Base-by-base conservation (phyloP, 1,140 invertebrate species). In the Callitettix versicolor region DNA sequence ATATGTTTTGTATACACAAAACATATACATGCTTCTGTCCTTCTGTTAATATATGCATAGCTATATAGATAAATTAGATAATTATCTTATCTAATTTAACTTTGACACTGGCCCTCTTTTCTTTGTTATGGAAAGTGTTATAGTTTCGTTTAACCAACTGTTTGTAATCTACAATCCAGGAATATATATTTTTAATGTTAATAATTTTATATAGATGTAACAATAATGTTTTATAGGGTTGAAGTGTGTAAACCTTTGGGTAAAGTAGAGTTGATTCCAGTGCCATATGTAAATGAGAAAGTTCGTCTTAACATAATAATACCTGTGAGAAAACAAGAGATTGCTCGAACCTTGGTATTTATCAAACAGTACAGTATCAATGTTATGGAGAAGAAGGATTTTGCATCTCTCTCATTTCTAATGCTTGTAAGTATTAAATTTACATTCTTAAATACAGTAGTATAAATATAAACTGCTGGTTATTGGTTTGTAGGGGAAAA, bases 261-360 rank as follows among this genome's bases (percentile, higher is more conserved):
- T 20, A 81, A 85, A 64, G 82, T 90, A 3, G 88, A 95, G 71
- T 79, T 94, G 38, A 75, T 94, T 7, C 80, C 86, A 3, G 85
- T 90, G 65, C 89, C 91, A 1, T 95, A 93, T 69, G 90, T 95
- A 2, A 95, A 88, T 0, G 92, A 95, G 76, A 90, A 84, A 65
- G 80, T 82, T 2, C 71, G 85, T 60, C 79, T 95, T 1, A 81
- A 83, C 60, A 71, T 95, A 51, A 66, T 95, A 56, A 63, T 95
- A 30, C 79, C 81, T 0, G 69, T 88, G 0, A 70, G 75, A 58
- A 70, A 71, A 17, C 62, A 66, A 2, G 76, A 80, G 56, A 73
- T 72, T 30, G 62, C 67, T 14, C 67, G 74, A 9, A 75, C 76
- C 7, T 61, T 78, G 14, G 70, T 74, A 6, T 92, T 92, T 69